phyloP scores from a whole-genome alignment of 2,888 invertebrate species.

The Calliphora vomitoria region DNA sequence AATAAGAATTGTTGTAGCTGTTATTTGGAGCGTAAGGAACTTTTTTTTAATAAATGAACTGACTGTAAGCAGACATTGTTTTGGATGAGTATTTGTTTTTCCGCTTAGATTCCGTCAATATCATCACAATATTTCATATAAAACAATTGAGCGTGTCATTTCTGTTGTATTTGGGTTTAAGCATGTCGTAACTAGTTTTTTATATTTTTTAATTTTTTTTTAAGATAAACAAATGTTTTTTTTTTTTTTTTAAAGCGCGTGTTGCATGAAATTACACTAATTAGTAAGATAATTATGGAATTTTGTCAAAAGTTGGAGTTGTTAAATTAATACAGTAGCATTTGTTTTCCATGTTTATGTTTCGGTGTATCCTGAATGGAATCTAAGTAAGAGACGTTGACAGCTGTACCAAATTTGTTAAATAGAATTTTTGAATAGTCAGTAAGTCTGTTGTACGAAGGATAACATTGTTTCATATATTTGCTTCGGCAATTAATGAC shows the following conservation, averaged over 20 bases:
- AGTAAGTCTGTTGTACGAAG: too few species aligned
- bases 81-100: slow-evolving; percentile 51
- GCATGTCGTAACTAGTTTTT: slow-evolving; percentile 6
- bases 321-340: background rate
- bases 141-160: slow-evolving; percentile 81
- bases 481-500: too few species aligned
- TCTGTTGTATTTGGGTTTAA: slow-evolving; percentile 74
- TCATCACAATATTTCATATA: slow-evolving; percentile 78
- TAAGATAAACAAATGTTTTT: slow-evolving; percentile 21
- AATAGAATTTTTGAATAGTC: too few species aligned
- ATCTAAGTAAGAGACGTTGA: too few species aligned
- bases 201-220: slow-evolving; percentile 27
- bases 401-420: too few species aligned
- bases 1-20: background rate
- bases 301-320: background rate
- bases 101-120: slow-evolving; percentile 57
- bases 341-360: too few species aligned
- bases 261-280: slow-evolving; percentile 81
- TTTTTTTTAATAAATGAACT: slow-evolving; percentile 41
- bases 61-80: slow-evolving; percentile 24
- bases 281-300: slow-evolving; percentile 73
- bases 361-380: too few species aligned
- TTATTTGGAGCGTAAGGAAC: slow-evolving; percentile 7
- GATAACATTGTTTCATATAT: too few species aligned
- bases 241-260: slow-evolving; percentile 70